Base-by-base conservation (phyloP, 1,140 invertebrate species). In the Drosophila setifemur region DNA sequence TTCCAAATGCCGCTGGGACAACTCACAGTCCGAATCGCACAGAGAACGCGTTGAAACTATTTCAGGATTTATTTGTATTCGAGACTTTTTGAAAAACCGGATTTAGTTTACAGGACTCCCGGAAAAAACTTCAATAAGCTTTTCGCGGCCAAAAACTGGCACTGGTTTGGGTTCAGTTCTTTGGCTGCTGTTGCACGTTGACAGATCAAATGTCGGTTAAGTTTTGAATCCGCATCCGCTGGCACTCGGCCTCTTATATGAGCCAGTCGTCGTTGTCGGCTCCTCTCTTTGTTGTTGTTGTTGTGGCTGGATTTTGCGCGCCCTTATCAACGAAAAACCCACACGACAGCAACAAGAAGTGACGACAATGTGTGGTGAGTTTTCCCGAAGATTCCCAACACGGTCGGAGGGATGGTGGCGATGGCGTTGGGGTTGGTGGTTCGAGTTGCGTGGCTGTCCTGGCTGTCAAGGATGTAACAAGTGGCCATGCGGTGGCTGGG, bases 161-260 rank as follows among this genome's bases (percentile, higher is more conserved):
- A 12, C 43, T 5, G 14, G n/a, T n/a, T n/a, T 40, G 21, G 6
- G 19, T 14, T 6, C 7, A 33, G 28, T 33, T 21, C 44, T 57
- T 50, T 25, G 29, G 47, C 54, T 43, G 49, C 53, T 54, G 14
- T 48, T 48, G 53, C 82, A 87, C 66, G 86, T 85, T 88, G 70
- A 89, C 88, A 82, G 88, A 83, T 88, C 79, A 78, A 78, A 78
- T 88, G 88, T 89, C 88, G 88, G 73, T 75, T 88, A 88, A 73
- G 61, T 89, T 89, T 89, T 89, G 88, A 89, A 88, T 73, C 44
- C 64, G 70, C 43, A 77, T 69, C 63, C 70, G 57, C 33, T 50
- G 76, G 42, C 31, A 39, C 72, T 35, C 45, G 67, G 70, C 69
- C 63, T 77, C 78, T 89, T 89, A 89, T 89, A 89, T 79, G 61